These are phyloP conservation scores for Acanthosepion pharaonis DNA, from an alignment of 2,888 invertebrate genomes.

Conservation along the genomic window DNA sequence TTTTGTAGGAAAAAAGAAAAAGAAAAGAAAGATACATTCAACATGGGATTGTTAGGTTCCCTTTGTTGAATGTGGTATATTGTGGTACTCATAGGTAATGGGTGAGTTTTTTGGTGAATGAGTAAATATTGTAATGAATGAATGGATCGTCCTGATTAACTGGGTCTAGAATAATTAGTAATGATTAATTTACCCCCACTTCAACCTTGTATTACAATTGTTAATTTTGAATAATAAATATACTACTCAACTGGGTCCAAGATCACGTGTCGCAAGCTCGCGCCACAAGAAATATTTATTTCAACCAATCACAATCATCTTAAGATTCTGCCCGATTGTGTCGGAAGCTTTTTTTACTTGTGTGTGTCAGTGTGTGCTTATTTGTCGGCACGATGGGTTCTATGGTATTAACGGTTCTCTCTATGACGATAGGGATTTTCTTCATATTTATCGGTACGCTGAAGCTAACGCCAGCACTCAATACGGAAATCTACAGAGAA, in stretches of 20 bases:
- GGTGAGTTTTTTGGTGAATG: no score
- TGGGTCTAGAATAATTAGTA: no score
- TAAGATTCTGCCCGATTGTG: background rate
- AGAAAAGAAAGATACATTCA: no score
- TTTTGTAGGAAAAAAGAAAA: no score
- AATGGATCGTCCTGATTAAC: no score
- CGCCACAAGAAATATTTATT: slow-evolving; percentile 33
- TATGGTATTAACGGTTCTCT: slow-evolving; percentile 90
- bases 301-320: slow-evolving; percentile 35
- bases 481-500: slow-evolving; percentile 96
- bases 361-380: background rate
- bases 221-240: no score
- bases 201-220: no score
- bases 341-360: background rate
- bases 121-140: no score
- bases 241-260: background rate
- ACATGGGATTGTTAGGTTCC: no score
- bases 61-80: no score
- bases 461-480: slow-evolving; percentile 91
- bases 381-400: slow-evolving; percentile 58
- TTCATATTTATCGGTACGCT: slow-evolving; percentile 95
- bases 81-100: no score
- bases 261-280: background rate
- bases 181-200: no score
- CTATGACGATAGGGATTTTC: slow-evolving; percentile 91